Evolutionary conservation across 37 sponge, comb jelly and placozoan genomes (phyloP).

Genomic region (Haliclona indistincta): DNA sequence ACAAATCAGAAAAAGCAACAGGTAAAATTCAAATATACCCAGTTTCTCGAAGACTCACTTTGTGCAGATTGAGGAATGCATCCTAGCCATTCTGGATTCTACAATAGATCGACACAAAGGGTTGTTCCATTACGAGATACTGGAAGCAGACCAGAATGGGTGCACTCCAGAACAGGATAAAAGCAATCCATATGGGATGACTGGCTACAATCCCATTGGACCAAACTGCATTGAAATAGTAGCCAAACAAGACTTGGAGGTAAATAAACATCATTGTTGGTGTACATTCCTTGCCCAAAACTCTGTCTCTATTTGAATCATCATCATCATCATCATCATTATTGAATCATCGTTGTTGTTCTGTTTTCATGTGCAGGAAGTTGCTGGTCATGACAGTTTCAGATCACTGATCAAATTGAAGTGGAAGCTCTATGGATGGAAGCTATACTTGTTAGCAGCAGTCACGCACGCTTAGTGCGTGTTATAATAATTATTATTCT

Average conservation of each 20-base stretch:
- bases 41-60: not conserved
- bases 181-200: too few species aligned
- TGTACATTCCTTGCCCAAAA: too few species aligned
- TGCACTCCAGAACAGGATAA: too few species aligned
- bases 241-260: not conserved
- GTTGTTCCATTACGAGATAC: not conserved
- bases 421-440: not conserved
- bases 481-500: not conserved
- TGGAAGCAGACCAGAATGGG: not conserved
- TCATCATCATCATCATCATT: too few species aligned
- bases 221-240: not conserved
- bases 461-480: too few species aligned
- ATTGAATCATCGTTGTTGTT: too few species aligned
- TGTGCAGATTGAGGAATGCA: not conserved
- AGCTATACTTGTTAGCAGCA: not conserved
- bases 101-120: not conserved
- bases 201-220: not conserved
- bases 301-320: too few species aligned
- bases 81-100: not conserved
- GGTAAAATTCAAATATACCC: too few species aligned
- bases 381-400: constrained; percentile 4
- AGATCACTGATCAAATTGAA: not conserved
- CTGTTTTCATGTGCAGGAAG: not conserved
- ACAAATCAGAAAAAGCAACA: too few species aligned
- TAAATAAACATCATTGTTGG: not conserved